Evolutionary conservation across 2,113 vertebrate species (phyloP), one percentile per base, ranked within the genome.

Genomic region (Thryonomys swinderianus): DNA sequence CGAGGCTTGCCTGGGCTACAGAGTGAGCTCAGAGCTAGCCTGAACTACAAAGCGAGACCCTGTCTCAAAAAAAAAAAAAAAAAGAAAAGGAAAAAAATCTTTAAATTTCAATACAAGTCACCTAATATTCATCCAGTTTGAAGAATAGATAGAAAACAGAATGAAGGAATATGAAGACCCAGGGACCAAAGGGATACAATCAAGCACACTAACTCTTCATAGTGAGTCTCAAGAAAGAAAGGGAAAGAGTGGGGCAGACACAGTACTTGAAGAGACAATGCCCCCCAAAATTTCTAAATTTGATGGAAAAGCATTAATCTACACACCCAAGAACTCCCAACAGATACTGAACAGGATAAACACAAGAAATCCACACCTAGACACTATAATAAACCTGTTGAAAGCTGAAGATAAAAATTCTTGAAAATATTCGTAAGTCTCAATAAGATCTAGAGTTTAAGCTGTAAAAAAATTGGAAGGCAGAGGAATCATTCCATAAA

Each of bases 271-370:
- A 90, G 40, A 76, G 78, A 83, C 40, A 90, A 73, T 69, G 40
- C 32, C 45, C 59, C 9, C 86, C 37, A 64, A 88, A 73, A 40
- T 80, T 57, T 4, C 37, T 55, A 81, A 84, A 92, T 83, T 71
- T 73, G 16, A 78, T 96, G 13, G 13, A 90, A 90, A 91, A 90
- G 34, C 27, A 18, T 37, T 53, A 69, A 95, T 62, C 42, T 55
- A 14, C 10, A 84, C 23, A 87, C 45, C 45, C 32, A 90, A 66
- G 90, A 87, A 90, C 16, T 14, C 37, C 37, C 57, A 85, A 48
- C 59, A 85, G 94, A 88, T 66, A 90, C 74, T 51, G 92, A 71
- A 18, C 45, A 23, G 37, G 7, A 85, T 80, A 89, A 91, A 91
- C 11, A 61, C 17, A 94, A 90, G 61, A 78, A 80, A 93, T 69